Base-by-base conservation (phyloP, 2,113 vertebrate species). In the Camelus dromedarius region DNA sequence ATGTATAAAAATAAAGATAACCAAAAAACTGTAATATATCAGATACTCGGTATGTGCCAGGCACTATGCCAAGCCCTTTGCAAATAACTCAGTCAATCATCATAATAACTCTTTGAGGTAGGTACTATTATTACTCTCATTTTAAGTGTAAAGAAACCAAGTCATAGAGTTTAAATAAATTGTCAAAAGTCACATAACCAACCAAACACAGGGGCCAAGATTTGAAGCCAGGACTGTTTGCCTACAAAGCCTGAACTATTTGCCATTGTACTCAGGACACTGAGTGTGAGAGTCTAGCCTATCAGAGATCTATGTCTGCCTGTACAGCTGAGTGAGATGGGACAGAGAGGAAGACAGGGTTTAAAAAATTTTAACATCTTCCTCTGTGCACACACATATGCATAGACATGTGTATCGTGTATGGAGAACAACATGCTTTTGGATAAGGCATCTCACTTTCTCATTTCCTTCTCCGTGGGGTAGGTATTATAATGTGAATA, bases 71-170 rank as follows among this genome's bases (percentile, higher is more conserved):
- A 95, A 91, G 46, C 12, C 72, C 64, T 46, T 56, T 92, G 46
- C 28, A 93, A 96, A 89, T 83, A 72, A 93, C 46, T 93, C 54
- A 82, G 32, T 52, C 64, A 91, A 62, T 56, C 46, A 75, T 75
- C 9, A 73, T 42, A 42, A 82, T 58, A n/a, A 58, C 35, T 91
- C 15, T 86, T 91, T 95, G 48, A 64, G 60, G 26, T 66, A 86
- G 62, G 24, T 89, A 35, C 35, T 35, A 42, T 77, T 70, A 79
- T 48, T 89, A 64, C 6, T 26, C 70, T 18, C 73, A 60, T 48
- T 67, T 81, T 75, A 91, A 87, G 5, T 75, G n/a, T n/a, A 5
- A 86, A 87, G 70, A 97, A 92, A 85, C 4, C 2, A 8, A 95
- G 79, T 73, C 81, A 30, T 4, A 66, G 56, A 84, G 8, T 76